These are phyloP conservation scores for Grallaria varia DNA, from an alignment of 2,113 vertebrate species.

Conservation along the genomic window DNA sequence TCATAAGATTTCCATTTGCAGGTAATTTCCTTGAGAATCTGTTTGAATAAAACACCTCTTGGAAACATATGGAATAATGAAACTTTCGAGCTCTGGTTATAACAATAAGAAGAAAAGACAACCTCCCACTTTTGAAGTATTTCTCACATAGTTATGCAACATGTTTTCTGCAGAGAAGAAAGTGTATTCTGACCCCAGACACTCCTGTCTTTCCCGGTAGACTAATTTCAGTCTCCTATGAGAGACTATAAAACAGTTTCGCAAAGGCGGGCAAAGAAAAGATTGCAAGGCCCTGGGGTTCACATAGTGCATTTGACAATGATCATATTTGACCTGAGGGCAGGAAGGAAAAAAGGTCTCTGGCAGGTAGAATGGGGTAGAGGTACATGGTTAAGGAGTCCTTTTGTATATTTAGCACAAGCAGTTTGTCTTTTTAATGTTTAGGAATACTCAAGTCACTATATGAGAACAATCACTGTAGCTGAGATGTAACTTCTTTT, in stretches of 20 bases:
- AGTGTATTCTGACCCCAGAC: not conserved
- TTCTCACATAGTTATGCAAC: not conserved
- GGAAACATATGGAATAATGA: not conserved
- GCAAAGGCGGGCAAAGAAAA: conserved; percentile 6
- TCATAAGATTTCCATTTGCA: not conserved
- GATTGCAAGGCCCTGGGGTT: not conserved
- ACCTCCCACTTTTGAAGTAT: not conserved
- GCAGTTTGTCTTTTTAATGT: not conserved
- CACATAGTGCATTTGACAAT: not conserved
- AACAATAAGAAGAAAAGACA: not conserved
- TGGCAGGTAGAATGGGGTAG: not conserved
- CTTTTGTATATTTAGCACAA: not conserved
- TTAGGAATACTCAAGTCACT: not conserved
- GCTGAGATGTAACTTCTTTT: not conserved
- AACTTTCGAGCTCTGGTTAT: not conserved
- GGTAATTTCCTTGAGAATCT: not conserved
- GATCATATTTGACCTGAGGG: not conserved
- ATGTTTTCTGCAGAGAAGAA: not conserved
- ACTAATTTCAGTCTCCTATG: not conserved
- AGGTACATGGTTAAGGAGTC: not conserved
- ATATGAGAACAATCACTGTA: not conserved
- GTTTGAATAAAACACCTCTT: not conserved
- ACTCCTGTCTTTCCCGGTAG: not conserved
- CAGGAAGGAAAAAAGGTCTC: not conserved
- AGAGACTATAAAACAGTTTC: not conserved